Evolutionary conservation across 2,888 invertebrate species (phyloP).

Genomic region (Drosophila stalkeri): DNA sequence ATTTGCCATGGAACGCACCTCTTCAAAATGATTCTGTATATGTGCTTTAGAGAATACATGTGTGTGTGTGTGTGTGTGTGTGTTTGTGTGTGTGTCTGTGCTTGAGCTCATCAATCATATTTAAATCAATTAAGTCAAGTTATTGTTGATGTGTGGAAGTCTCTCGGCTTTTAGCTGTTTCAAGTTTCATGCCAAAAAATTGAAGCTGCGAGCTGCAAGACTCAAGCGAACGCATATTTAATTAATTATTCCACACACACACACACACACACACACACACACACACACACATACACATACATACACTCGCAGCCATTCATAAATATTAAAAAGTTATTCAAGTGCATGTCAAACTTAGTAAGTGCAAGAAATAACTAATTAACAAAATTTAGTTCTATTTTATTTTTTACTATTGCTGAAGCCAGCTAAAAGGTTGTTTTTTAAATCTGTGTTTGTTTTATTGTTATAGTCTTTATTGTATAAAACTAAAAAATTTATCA

Average conservation of each 20-base stretch:
- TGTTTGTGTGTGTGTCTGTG: background rate
- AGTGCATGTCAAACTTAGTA: slow-evolving; percentile 57
- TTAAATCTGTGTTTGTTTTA: too few species aligned
- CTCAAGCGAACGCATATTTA: slow-evolving; percentile 44
- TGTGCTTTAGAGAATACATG: background rate
- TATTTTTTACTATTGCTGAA: background rate
- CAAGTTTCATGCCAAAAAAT: slow-evolving; percentile 37
- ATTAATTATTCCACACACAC: slow-evolving; percentile 55
- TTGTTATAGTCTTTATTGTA: background rate
- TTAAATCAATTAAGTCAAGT: slow-evolving; percentile 66
- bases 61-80: background rate
- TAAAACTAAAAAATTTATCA: too few species aligned
- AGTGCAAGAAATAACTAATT: slow-evolving; percentile 59
- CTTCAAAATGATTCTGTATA: background rate
- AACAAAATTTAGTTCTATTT: slow-evolving; percentile 28
- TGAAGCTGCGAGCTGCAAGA: slow-evolving; percentile 47
- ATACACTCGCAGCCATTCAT: slow-evolving; percentile 11
- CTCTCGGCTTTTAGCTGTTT: slow-evolving; percentile 28
- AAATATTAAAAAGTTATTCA: slow-evolving; percentile 58
- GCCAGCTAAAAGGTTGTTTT: too few species aligned
- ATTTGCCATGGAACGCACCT: background rate
- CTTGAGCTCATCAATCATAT: slow-evolving; percentile 63
- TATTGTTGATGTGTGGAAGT: slow-evolving; percentile 33
- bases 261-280: background rate
- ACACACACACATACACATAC: background rate